phyloP scores from a whole-genome alignment of 2,888 invertebrate genomes.

The Lobophora halterata region DNA sequence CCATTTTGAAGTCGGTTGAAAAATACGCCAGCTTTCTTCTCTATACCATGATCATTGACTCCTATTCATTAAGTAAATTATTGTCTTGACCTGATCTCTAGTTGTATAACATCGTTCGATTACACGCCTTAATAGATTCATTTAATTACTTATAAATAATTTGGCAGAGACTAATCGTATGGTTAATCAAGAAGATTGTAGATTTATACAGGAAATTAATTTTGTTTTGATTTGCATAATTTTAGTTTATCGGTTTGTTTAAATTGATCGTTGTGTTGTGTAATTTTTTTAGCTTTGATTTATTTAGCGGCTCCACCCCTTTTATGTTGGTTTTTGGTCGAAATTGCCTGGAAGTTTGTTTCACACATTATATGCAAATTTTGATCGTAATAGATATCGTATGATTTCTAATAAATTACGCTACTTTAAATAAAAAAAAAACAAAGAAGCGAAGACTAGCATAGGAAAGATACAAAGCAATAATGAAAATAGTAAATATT shows the following conservation, averaged over 20 bases:
- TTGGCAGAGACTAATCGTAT: conserved; percentile 45
- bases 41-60: conserved; percentile 6
- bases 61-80: conserved; percentile 29
- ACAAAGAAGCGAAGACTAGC: too few species aligned
- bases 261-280: conserved; percentile 8
- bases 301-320: conserved; percentile 1
- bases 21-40: background rate
- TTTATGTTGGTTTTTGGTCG: background rate
- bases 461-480: too few species aligned
- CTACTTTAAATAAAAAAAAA: too few species aligned
- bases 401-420: too few species aligned
- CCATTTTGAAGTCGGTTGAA: too few species aligned
- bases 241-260: conserved; percentile 24
- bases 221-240: conserved; percentile 33
- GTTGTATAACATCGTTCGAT: conserved; percentile 44
- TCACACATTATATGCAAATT: too few species aligned
- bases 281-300: conserved; percentile 6
- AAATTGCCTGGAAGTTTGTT: too few species aligned
- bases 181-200: conserved; percentile 37
- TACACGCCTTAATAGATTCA: conserved; percentile 37
- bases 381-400: too few species aligned
- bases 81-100: conserved; percentile 28
- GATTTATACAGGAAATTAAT: conserved; percentile 32
- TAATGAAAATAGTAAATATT: too few species aligned
- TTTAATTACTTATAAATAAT: conserved; percentile 38